Evolutionary conservation across 2,113 vertebrate genomes (phyloP).

Genomic region (Cyrtonyx montezumae): DNA sequence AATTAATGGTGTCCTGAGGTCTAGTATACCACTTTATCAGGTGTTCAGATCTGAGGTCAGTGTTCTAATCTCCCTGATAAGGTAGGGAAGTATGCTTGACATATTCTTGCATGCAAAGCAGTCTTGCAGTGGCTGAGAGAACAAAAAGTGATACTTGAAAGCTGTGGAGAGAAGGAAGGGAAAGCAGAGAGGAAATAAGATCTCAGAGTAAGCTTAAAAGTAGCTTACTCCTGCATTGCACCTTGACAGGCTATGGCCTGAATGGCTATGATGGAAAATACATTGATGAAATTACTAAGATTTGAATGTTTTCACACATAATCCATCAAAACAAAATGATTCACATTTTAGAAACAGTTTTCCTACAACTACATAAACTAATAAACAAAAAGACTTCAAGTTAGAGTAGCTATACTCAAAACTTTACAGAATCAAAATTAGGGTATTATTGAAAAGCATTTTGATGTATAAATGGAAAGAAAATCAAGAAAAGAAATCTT

Average conservation of each 20-base stretch:
- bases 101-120: background rate
- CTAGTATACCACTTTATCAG: background rate
- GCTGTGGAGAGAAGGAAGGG: background rate
- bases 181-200: background rate
- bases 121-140: background rate
- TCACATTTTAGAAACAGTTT: background rate
- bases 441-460: background rate
- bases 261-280: background rate
- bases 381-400: background rate
- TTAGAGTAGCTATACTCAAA: background rate
- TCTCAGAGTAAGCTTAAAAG: background rate
- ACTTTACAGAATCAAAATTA: background rate
- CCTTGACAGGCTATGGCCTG: accelerated
- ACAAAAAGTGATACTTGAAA: background rate
- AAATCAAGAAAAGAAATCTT: background rate
- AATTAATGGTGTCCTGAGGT: background rate
- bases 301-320: background rate
- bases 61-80: background rate
- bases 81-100: background rate
- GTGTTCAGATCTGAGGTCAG: background rate
- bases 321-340: background rate
- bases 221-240: background rate
- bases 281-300: background rate
- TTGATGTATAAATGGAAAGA: background rate
- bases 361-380: background rate